Base-by-base conservation (phyloP, 2,113 vertebrate species). In the Embiotoca jacksoni region DNA sequence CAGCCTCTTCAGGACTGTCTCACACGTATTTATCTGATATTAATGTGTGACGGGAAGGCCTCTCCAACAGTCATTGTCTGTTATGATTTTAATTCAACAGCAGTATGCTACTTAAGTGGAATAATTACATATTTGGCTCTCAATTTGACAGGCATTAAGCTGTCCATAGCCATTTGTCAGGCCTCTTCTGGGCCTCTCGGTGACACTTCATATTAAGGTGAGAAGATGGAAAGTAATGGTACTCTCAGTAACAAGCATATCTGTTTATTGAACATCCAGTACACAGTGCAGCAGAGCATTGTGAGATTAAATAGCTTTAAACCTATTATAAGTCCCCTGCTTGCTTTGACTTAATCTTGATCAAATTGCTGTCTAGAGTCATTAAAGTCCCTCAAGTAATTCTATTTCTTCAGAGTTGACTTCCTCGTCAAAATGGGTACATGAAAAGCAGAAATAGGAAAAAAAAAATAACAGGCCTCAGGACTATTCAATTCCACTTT, bases 261-360 rank as follows among this genome's bases (percentile, higher is more conserved):
- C 54, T 75, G 63, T 79, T 71, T 76, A 63, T 52, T 30, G 23
- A 64, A 77, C 81, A 71, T 86, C 88, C 77, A 47, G 83, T 83
- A 84, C 88, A 84, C 85, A 82, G 81, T 68, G 89, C 32, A 8
- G 73, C 84, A 81, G 23, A 71, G 86, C 84, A 80, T 8, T 58
- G 85, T 78, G 91, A 89, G 84, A 92, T 85, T 89, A 92, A 95
- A 95, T 90, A 85, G 89, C 87, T 94, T 92, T 84, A 83, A 94
- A 91, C 11, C 65, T 72, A 71, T 86, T 67, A 78, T 92, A 94
- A 93, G 91, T 90, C 92, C 79, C 88, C 90, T 82, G 92, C 84
- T 91, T 93, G 90, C 82, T 89, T 94, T 92, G 86, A 95, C 94
- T 95, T 93, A 89, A 95, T 94, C 91, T 92, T 94, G 92, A 95